Evolutionary conservation across 2,888 invertebrate species (phyloP), one percentile per base, ranked within the genome.

Genomic region (Acanthacorydalis orientalis): DNA sequence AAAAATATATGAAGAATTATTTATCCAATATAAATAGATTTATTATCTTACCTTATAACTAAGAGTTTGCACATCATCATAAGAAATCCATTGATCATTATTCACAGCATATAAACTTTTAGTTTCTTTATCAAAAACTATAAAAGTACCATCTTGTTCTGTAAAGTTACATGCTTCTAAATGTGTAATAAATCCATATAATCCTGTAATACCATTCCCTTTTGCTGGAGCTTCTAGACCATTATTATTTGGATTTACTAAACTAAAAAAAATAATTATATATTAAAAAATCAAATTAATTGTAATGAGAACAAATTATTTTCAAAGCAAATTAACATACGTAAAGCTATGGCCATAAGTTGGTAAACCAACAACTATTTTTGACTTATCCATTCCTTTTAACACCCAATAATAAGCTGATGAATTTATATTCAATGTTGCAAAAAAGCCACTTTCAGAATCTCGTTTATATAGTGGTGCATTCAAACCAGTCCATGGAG

Each of bases 401-500:
- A 65, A 59, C 0, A 78, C 58, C 79, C 89, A 92, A 70, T 85
- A 83, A 53, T 80, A 71, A 1, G 81, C 77, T 0, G 90, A 81
- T 63, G 81, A 86, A 62, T 90, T 89, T 1, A 85, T 77, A 61
- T 90, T 91, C 43, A 89, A 67, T 1, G 81, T 81, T 6, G 73
- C 67, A 56, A 83, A 68, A 54, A 79, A 78, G 1, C 77, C 73
- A 37, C 68, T 67, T 54, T 88, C 84, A 1, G 66, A 64, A 8
- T 65, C 56, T 7, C 74, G 68, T 1, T 74, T 66, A 60, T 75
- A 85, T 3, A 93, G 65, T 0, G 92, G 91, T 0, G 91, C 75
- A 64, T 93, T 92, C 11, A 88, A 68, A 0, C 87, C 80, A 14
- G 91, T 91, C 54, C 88, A 78, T 1, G 91, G 91, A 1, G 83